phyloP scores from a whole-genome alignment of 1,140 invertebrate genomes.

The Cydia fagiglandana region DNA sequence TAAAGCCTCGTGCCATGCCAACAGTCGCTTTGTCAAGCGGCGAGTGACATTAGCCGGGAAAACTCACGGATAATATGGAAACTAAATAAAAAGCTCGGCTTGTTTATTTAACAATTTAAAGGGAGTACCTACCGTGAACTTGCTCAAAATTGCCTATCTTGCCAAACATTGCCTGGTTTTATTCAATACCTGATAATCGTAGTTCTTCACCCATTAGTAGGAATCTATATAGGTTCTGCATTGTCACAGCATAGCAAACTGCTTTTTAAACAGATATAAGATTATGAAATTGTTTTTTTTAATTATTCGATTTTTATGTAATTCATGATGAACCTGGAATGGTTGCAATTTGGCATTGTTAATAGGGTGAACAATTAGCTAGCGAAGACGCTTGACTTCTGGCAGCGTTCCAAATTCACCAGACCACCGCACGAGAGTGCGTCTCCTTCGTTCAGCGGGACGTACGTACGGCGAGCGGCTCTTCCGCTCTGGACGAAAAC shows the following conservation, averaged over 20 bases:
- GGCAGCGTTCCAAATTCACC: slow-evolving; percentile 7
- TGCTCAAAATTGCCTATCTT: too few species aligned
- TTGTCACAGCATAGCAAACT: too few species aligned
- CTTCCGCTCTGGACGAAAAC: slow-evolving; percentile 14
- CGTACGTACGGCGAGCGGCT: not conserved
- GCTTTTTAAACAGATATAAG: too few species aligned
- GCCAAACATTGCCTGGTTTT: too few species aligned
- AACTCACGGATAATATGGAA: slow-evolving; percentile 73
- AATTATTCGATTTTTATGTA: too few species aligned
- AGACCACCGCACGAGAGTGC: slow-evolving; percentile 13
- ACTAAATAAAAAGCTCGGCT: slow-evolving; percentile 61
- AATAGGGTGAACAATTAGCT: slow-evolving; percentile 21
- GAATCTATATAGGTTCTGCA: too few species aligned
- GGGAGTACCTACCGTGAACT: too few species aligned
- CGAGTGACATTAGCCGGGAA: slow-evolving; percentile 74
- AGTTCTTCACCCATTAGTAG: too few species aligned
- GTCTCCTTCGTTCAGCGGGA: not conserved
- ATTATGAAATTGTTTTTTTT: too few species aligned
- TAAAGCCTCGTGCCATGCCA: slow-evolving; percentile 75
- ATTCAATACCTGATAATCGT: too few species aligned
- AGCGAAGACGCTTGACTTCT: slow-evolving; percentile 6
- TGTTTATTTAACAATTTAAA: slow-evolving; percentile 2
- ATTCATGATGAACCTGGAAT: not conserved
- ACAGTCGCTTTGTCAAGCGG: slow-evolving; percentile 76
- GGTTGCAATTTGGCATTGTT: not conserved